Evolutionary conservation across 2,113 vertebrate genomes (phyloP), one percentile per base, ranked within the genome.

Genomic region (Clinocottus analis): DNA sequence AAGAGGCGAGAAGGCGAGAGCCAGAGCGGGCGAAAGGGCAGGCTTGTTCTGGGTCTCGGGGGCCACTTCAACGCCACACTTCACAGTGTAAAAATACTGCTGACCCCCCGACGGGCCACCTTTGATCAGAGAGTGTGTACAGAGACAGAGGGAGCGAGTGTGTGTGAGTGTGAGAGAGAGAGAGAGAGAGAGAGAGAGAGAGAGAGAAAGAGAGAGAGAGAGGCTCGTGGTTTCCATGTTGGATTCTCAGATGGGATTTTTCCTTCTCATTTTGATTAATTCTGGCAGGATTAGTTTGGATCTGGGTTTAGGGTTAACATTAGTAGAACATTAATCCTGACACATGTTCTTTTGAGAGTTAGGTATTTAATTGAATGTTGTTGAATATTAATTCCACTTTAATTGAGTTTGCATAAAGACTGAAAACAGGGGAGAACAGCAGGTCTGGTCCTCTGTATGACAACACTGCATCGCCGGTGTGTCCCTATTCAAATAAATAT

Each of bases 1-100:
- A n/a, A 41, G 61, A 71, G 41, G 70, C 60, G 79, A 83, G 79
- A 59, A 81, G 86, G 82, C 82, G 79, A 86, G 84, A 86, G 86
- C 41, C 71, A 82, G 83, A 68, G 55, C 13, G 60, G 79, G 75
- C 67, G 3, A 88, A 83, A 87, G 89, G 89, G 73, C 85, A 88
- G 73, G 82, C 77, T 90, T 90, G 86, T 87, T 85, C 85, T 81
- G 88, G 77, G 90, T 88, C 92, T 89, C 87, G 5, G 84, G 83
- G 89, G 87, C 79, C 89, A 83, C 84, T 85, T 91, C 79, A 90
- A 27, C 74, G 58, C 80, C 82, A 90, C 87, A 89, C 87, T 90
- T 85, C 81, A 84, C 87, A 56, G 89, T 89, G 89, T 90, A 90
- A 89, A 93, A 93, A 93, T 88, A 92, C 88, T 68, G 59, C 83